Evolutionary conservation across 2,888 invertebrate genomes (phyloP), one percentile per base, ranked within the genome.

Genomic region (Drosophila pseudotalamancana): DNA sequence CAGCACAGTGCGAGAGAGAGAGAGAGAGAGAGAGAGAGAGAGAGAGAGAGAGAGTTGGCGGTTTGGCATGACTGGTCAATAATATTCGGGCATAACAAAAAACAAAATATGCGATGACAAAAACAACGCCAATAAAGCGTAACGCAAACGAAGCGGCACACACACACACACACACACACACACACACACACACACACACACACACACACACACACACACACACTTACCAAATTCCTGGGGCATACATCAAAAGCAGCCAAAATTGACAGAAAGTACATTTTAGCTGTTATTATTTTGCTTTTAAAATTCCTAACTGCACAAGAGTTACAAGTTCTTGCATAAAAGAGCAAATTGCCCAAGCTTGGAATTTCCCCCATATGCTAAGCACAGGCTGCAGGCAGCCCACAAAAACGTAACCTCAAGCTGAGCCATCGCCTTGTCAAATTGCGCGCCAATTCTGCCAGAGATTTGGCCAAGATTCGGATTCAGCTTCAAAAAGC

Each of bases 371-470:
- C 60, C 66, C 74, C 66, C 74, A 67, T 81, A 62, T 79, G 61
- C 51, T 55, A 39, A 46, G 37, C 12, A 32, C 31, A 63, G 46
- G 34, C 49, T 46, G 53, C 37, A 45, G 23, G 31, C 29, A 29
- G 35, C 19, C 14, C 21, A 35, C 40, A 57, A 62, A 39, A 54
- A 56, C 56, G 49, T 54, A 48, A 37, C 54, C 55, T 51, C 56
- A 25, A 21, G 45, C 25, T 27, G 27, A 18, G 57, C 56, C 27
- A 34, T 32, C 37, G 53, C 60, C 63, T 68, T 75, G 75, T 50
- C 77, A 78, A 87, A 85, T 81, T 87, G 89, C 88, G 89, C 88
- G 89, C 88, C 89, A 88, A 88, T 88, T 89, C 79, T 66, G 67
- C 65, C 71, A 64, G 35, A 65, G 74, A 63, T 72, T 83, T 60